Percentiles rank a stretch among this genome's conserved stretches.
These are phyloP conservation scores for Aelia acuminata DNA, from an alignment of 2,888 invertebrate genomes.

Conservation along the genomic window DNA sequence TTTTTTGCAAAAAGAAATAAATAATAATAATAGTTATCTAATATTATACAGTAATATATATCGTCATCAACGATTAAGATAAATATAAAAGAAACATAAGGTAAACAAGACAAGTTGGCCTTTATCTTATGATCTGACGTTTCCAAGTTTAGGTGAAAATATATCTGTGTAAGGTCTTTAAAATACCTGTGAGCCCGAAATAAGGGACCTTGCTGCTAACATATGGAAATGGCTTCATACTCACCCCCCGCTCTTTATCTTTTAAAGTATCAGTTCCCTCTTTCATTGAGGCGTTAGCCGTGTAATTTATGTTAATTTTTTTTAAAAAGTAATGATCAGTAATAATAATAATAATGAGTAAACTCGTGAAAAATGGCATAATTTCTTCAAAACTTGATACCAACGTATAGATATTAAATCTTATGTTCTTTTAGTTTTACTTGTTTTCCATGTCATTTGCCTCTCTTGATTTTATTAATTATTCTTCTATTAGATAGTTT, in stretches of 20 bases:
- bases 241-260: not conserved
- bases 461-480: too few relatives aligned
- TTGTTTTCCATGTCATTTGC: too few relatives aligned
- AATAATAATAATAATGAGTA: too few relatives aligned
- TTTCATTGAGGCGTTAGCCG: not conserved
- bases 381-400: not conserved
- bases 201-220: not conserved
- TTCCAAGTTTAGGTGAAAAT: not conserved
- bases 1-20: too few relatives aligned
- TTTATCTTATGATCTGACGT: not conserved
- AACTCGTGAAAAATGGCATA: not conserved
- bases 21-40: too few relatives aligned
- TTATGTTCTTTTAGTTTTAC: too few relatives aligned
- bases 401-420: too few relatives aligned
- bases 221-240: conserved; percentile 21
- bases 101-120: conserved; percentile 14
- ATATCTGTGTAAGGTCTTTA: not conserved
- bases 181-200: not conserved
- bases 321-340: not conserved
- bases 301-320: not conserved
- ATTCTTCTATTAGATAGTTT: too few relatives aligned
- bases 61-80: too few relatives aligned
- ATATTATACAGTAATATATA: too few relatives aligned
- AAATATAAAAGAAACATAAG: not conserved
- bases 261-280: not conserved